These are phyloP conservation scores for Anomalospiza imberbis DNA, from an alignment of 2,797 vertebrate species.

Conservation along the genomic window DNA sequence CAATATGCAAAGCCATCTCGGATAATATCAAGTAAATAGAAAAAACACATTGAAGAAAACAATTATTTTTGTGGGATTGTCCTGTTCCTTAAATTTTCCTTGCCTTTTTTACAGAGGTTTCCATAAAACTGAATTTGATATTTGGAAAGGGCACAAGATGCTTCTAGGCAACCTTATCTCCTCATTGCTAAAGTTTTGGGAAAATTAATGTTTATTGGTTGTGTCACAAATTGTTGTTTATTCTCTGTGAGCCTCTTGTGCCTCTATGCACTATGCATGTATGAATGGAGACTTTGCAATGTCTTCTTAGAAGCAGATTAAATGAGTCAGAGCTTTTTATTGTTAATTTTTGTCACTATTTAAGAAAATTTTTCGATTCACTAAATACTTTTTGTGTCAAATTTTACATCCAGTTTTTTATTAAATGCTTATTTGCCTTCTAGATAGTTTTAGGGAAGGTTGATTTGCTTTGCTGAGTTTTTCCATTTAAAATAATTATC, in stretches of 20 bases:
- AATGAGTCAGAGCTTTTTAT: not conserved
- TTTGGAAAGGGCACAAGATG: conserved; percentile 13
- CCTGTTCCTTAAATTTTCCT: not conserved
- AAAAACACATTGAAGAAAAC: not conserved
- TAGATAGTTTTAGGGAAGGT: not conserved
- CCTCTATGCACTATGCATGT: not conserved
- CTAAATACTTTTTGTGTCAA: not conserved
- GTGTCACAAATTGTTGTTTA: not conserved
- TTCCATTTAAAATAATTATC: not conserved
- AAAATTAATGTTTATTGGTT: not conserved
- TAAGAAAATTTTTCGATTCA: not conserved
- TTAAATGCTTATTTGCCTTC: not conserved
- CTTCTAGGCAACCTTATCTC: not conserved
- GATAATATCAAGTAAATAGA: not conserved
- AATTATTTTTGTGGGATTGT: not conserved
- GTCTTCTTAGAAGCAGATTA: not conserved
- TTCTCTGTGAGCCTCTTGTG: not conserved
- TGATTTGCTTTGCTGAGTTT: not conserved
- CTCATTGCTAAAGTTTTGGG: not conserved
- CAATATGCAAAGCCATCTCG: not conserved
- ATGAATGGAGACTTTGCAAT: not conserved
- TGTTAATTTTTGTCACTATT: not conserved
- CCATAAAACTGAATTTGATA: not conserved
- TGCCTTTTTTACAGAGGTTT: not conserved
- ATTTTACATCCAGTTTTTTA: not conserved